Base-by-base conservation (phyloP, 2,888 invertebrate species). In the Apoda limacodes region DNA sequence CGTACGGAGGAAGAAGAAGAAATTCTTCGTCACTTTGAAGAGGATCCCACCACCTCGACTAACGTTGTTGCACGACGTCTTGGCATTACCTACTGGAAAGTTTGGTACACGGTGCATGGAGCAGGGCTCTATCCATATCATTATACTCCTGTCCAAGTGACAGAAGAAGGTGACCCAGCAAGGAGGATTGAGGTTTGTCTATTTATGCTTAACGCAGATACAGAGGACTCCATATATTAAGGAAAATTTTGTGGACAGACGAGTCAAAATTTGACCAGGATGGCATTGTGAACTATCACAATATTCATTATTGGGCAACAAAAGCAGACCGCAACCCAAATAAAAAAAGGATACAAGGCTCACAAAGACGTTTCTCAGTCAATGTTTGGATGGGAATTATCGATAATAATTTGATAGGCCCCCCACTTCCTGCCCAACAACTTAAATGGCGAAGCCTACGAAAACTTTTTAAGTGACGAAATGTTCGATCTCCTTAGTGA, bases 311-410 rank as follows among this genome's bases (percentile, higher is more conserved):
- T 25, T 47, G 47, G 48, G 43, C 40, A 7, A 32, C 40, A 3
- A 46, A 48, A 42, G 31, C 12, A 35, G 12, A 9, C 14, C 4
- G 33, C 24, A 48, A 50, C 35, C 45, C 50, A 10, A 45, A 45
- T 34, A 42, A 42, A 31, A 51, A 51, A 22, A 30, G 42, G 19
- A 10, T 25, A 25, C 44, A 41, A 28, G 43, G 48, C 13, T 47
- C 45, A 12, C 52, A 50, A 40, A 13, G 44, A 34, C 13, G 44
- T 27, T 50, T 52, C 22, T 37, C 32, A 7, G 6, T 49, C n/a
- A 48, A 51, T 35, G 48, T 50, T 14, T 49, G 46, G 43, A 46
- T 45, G 44, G 50, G 48, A 5, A 45, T 49, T 5, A 46, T 51
- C 4, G 28, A 28, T 1, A 43, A 49, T 10, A 30, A 43, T 34